Evolutionary conservation across 2,113 vertebrate genomes (phyloP), one percentile per base, ranked within the genome.

Genomic region (Camelus dromedarius): DNA sequence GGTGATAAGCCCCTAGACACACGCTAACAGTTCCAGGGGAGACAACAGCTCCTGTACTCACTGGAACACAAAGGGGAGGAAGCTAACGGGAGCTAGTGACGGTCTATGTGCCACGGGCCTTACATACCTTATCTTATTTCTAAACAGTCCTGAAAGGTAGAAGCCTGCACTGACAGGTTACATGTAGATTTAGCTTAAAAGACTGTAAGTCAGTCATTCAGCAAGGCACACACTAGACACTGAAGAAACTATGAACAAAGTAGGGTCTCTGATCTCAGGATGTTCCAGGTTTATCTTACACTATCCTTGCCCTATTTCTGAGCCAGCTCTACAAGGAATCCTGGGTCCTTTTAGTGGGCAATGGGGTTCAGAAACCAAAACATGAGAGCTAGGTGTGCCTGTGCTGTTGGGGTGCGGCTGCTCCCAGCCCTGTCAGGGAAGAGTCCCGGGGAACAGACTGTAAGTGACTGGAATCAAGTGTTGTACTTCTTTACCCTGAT

Each of bases 31-130:
- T 58, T 48, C 77, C 73, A 28, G 14, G 60, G 11, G 13, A 89
- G 91, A 81, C 1, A 2, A 24, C 2, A 26, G 24, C 20, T 32
- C 42, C 28, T 19, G 5, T 32, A 16, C 20, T 88, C 60, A 35
- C 2, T 38, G 20, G 35, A 66, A n/a, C 48, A 48, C 4, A 4
- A 30, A 42, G 15, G 6, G 56, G 64, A 56, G 19, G 62, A 20
- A 14, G 5, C 48, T 26, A 64, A 18, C 0, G 6, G 60, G n/a
- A 52, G 70, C 6, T 0, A 2, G 24, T 46, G 8, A 8, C 48
- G 14, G 54, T 54, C 73, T 18, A 3, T 20, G 11, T 13, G 5
- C 58, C 9, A 10, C 0, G 0, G n/a, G 56, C n/a, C 84, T 97
- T 32, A 60, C 1, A 5, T 1, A 52, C 24, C 14, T 8, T 24